A percentile compares a stretch with the other conserved stretches of the same genome.
phyloP scores from a whole-genome alignment of 2,888 invertebrate species.

The Apotomis betuletana region DNA sequence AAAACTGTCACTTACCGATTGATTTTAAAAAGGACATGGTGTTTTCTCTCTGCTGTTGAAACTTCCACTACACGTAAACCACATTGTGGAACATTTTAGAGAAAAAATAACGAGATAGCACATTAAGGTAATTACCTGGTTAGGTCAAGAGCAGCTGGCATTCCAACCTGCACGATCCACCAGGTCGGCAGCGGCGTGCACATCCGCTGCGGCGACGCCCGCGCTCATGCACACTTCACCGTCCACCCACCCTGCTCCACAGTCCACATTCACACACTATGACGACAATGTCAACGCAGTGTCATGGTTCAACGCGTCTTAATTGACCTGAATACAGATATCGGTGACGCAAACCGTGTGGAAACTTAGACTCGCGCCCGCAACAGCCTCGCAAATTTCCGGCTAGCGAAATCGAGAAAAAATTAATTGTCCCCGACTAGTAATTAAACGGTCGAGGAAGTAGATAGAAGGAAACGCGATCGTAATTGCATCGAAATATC shows the following conservation, averaged over 20 bases:
- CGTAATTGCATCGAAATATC: conserved; percentile 53
- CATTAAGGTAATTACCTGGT: conserved; percentile 68
- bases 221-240: conserved; percentile 55
- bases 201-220: conserved; percentile 73
- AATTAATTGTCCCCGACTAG: conserved; percentile 55
- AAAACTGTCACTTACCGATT: too few relatives aligned
- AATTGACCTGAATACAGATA: conserved; percentile 72
- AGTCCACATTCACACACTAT: conserved; percentile 68
- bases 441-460: conserved; percentile 62
- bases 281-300: conserved; percentile 71
- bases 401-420: conserved; percentile 62
- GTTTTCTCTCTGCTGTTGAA: background rate
- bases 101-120: conserved; percentile 4
- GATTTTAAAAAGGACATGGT: too few relatives aligned
- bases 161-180: conserved; percentile 79
- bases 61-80: background rate
- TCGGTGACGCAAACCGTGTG: conserved; percentile 69
- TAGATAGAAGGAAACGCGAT: conserved; percentile 56
- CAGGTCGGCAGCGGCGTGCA: conserved; percentile 78
- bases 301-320: conserved; percentile 72
- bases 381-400: conserved; percentile 61
- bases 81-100: background rate
- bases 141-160: conserved; percentile 83
- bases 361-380: conserved; percentile 61
- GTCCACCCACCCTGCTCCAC: conserved; percentile 50